Evolutionary conservation across 2,888 invertebrate species (phyloP).

Genomic region (Tipula confusa): DNA sequence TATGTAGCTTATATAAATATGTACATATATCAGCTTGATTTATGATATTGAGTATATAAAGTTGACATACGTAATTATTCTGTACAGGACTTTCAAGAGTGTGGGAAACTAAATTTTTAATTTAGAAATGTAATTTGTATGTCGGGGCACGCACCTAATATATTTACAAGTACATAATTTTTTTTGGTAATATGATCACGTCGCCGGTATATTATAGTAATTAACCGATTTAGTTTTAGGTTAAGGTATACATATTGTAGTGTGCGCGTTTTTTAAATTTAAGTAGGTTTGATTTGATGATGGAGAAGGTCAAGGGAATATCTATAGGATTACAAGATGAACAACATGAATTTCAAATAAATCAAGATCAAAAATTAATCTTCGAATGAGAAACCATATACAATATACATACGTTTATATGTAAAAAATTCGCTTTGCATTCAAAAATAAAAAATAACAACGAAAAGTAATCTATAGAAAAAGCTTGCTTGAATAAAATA

Average conservation of each 20-base stretch:
- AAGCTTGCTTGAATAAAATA: neutral
- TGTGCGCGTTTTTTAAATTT: neutral
- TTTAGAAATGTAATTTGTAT: neutral
- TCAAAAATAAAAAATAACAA: neutral
- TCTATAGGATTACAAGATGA: neutral
- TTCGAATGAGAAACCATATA: neutral
- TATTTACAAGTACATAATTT: neutral
- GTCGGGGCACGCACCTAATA: neutral
- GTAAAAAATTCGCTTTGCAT: neutral
- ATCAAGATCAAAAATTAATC: constrained; percentile 5
- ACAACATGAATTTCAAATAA: neutral
- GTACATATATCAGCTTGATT: neutral
- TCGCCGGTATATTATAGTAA: neutral
- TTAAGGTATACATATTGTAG: neutral
- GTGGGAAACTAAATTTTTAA: neutral
- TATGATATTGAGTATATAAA: neutral
- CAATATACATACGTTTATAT: neutral
- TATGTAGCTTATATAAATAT: neutral
- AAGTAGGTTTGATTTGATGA: neutral
- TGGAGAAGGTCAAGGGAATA: neutral
- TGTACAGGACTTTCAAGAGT: neutral
- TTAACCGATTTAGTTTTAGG: neutral
- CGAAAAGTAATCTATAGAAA: neutral
- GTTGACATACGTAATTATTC: constrained; percentile 20
- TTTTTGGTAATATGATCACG: constrained; percentile 12